These are phyloP conservation scores for Lissocephala sabroskyi DNA, from an alignment of 2,888 invertebrate genomes.

Conservation along the genomic window DNA sequence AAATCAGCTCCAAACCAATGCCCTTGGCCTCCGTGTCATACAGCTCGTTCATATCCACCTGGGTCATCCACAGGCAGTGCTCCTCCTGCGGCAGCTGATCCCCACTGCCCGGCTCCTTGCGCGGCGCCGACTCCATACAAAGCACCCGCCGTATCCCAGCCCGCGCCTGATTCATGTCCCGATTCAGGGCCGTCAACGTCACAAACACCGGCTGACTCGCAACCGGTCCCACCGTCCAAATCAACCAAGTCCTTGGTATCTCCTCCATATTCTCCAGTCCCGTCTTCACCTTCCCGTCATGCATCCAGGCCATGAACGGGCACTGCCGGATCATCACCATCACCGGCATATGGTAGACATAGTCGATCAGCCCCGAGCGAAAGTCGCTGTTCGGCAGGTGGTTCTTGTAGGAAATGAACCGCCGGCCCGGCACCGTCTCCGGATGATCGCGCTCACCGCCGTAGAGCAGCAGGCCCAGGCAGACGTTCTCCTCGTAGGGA, in stretches of 20 bases:
- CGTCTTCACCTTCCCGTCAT: background rate
- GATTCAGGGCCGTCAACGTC: conserved; percentile 1
- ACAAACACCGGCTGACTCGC: background rate
- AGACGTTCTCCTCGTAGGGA: background rate
- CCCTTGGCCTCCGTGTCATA: background rate
- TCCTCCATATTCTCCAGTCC: no score
- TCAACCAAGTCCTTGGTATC: background rate
- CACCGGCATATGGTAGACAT: background rate
- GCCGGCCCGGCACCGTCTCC: background rate
- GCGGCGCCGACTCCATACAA: background rate
- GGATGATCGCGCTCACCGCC: background rate
- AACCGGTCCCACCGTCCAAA: background rate
- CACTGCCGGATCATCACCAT: background rate
- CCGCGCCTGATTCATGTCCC: conserved; percentile 1
- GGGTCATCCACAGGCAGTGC: background rate
- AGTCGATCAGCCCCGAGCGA: background rate
- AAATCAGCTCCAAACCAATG: background rate
- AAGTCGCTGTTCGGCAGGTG: background rate
- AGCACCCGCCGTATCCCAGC: background rate
- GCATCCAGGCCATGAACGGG: background rate
- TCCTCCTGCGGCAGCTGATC: background rate
- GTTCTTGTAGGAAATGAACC: background rate
- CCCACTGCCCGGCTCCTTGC: background rate
- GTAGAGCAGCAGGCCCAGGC: background rate
- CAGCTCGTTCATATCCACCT: background rate